phyloP scores from a whole-genome alignment of 1,140 invertebrate species.

The Eupeodes corollae region DNA sequence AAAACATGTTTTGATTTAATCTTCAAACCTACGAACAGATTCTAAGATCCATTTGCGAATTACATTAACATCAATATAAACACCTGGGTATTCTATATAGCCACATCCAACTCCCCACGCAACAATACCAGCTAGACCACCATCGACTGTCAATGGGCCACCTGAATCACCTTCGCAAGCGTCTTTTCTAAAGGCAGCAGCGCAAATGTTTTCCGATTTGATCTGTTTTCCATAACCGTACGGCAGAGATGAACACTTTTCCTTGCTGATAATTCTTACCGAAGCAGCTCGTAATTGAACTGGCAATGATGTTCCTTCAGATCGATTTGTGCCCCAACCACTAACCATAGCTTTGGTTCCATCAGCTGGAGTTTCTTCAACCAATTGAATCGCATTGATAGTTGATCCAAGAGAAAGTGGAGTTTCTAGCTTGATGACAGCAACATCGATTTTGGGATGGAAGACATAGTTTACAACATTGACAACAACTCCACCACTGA shows the following conservation, averaged over 20 bases:
- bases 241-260: neutral
- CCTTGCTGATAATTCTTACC: constrained; percentile 3
- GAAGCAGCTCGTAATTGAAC: constrained; percentile 6
- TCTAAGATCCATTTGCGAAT: neutral
- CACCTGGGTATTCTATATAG: constrained; percentile 37
- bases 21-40: too few relatives aligned
- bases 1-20: too few relatives aligned
- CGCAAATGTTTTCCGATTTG: constrained; percentile 10
- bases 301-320: neutral
- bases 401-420: neutral
- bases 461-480: neutral
- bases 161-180: constrained; percentile 27
- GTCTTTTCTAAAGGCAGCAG: constrained; percentile 15
- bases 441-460: constrained; percentile 7
- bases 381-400: constrained; percentile 2
- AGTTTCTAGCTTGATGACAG: constrained; percentile 1
- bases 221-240: constrained; percentile 1
- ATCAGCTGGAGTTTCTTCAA: neutral
- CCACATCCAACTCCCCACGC: constrained; percentile 42
- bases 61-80: constrained; percentile 31
- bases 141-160: constrained; percentile 18
- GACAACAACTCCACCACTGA: constrained; percentile 9
- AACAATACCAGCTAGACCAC: constrained; percentile 36
- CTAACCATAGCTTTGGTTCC: constrained; percentile 2
- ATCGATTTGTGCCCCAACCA: constrained; percentile 7